Conservation (phyloP, 2,797 vertebrate species). For the Sylvia borin region DNA sequence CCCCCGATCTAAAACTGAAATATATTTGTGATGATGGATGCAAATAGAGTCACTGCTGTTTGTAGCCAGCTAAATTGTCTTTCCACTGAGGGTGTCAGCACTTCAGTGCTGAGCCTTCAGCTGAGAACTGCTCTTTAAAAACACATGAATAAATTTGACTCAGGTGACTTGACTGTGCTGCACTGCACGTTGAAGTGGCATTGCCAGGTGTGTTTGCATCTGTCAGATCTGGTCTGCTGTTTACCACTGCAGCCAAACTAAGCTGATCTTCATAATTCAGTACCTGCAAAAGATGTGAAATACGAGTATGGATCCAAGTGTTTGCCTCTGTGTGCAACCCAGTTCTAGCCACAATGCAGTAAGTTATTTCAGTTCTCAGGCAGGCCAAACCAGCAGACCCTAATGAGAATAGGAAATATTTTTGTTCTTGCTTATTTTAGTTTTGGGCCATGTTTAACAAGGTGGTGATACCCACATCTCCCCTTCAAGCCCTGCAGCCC, state of each 20-base stretch:
- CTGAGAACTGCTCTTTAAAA: not conserved
- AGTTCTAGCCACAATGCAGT: not conserved
- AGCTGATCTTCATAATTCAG: not conserved
- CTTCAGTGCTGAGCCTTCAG: not conserved
- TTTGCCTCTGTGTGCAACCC: not conserved
- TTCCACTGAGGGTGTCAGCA: slow-evolving; percentile 5
- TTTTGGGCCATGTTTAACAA: not conserved
- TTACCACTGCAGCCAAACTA: not conserved
- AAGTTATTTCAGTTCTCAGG: not conserved
- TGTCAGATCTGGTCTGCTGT: not conserved
- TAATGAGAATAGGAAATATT: not conserved
- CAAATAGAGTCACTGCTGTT: not conserved
- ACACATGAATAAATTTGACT: not conserved
- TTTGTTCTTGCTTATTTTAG: not conserved
- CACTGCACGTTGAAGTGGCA: not conserved
- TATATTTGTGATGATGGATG: slow-evolving; percentile 51
- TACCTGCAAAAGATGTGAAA: not conserved
- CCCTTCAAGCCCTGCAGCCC: not conserved
- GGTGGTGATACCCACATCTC: not conserved
- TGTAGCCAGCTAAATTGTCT: slow-evolving; percentile 34
- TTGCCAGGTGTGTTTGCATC: not conserved
- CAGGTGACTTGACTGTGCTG: not conserved
- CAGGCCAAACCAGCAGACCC: not conserved
- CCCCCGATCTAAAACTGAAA: not conserved
- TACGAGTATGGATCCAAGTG: not conserved